Percentiles rank a stretch among this genome's conserved stretches.
Conservation (phyloP, 2,888 invertebrate species). For the Coelinius sp. region DNA sequence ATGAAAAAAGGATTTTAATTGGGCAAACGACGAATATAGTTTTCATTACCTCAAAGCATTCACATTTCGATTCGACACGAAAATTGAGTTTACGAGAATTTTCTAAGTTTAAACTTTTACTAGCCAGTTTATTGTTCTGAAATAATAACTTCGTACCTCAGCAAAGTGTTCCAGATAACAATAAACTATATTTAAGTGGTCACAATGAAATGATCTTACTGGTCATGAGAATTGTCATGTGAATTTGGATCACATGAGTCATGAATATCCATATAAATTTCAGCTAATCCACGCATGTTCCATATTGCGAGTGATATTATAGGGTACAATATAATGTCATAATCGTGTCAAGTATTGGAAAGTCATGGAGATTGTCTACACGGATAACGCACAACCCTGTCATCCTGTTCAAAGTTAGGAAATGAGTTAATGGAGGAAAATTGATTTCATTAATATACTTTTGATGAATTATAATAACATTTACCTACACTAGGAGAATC, state of each 20-base stretch:
- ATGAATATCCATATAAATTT: slow-evolving; percentile 29
- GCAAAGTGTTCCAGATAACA: neutral
- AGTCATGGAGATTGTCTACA: neutral
- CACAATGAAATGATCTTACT: neutral
- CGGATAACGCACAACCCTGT: neutral
- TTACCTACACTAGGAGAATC: neutral
- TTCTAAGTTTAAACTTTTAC: neutral
- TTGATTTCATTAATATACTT: neutral
- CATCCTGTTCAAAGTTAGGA: neutral
- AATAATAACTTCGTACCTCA: neutral
- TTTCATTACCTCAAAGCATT: neutral
- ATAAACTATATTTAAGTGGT: neutral
- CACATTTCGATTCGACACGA: neutral
- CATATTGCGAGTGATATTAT: neutral
- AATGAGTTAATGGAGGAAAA: neutral
- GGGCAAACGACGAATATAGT: neutral
- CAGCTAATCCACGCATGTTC: neutral
- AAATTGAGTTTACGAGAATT: neutral
- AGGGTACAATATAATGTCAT: neutral
- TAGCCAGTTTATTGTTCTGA: neutral
- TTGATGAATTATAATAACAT: neutral
- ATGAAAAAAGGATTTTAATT: neutral
- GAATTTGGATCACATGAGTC: slow-evolving; percentile 35
- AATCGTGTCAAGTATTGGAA: slow-evolving; percentile 5
- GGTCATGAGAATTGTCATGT: neutral